A percentile compares a stretch with the other conserved stretches of the same genome.
These are phyloP conservation scores for Pedionomus torquatus DNA, from an alignment of 2,113 vertebrate species.

Conservation along the genomic window DNA sequence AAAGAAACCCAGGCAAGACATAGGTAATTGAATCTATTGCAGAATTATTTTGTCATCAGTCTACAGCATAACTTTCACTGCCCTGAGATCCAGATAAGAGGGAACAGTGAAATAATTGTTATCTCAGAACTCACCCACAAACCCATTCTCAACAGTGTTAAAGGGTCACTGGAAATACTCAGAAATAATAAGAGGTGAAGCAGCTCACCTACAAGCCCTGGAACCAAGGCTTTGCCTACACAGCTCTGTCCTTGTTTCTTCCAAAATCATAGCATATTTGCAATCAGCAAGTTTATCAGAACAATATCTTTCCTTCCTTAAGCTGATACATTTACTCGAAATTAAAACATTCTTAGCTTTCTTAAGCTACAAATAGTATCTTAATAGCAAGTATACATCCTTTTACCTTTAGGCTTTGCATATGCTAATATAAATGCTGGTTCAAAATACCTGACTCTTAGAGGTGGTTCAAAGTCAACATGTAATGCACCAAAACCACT, in stretches of 20 bases:
- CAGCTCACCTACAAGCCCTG: background rate
- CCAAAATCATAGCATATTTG: background rate
- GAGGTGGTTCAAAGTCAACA: background rate
- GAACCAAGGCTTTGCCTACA: background rate
- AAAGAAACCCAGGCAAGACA: background rate
- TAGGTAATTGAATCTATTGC: background rate
- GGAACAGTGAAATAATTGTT: background rate
- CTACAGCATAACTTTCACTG: background rate
- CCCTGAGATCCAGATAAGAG: background rate
- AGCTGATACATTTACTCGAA: background rate
- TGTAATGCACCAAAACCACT: background rate
- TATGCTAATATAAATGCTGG: background rate
- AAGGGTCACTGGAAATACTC: background rate
- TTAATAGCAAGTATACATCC: background rate
- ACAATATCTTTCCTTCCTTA: background rate
- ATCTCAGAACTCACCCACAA: background rate
- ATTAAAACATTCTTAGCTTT: background rate
- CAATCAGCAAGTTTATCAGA: background rate
- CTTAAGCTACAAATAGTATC: background rate
- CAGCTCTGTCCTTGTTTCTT: background rate
- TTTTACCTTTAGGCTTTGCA: background rate
- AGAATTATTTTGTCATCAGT: conserved; percentile 23
- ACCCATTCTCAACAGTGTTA: background rate
- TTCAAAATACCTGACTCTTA: background rate
- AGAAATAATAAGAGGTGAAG: background rate